Conservation (phyloP, 2,888 invertebrate species). For the Koerneria pararmatus region DNA sequence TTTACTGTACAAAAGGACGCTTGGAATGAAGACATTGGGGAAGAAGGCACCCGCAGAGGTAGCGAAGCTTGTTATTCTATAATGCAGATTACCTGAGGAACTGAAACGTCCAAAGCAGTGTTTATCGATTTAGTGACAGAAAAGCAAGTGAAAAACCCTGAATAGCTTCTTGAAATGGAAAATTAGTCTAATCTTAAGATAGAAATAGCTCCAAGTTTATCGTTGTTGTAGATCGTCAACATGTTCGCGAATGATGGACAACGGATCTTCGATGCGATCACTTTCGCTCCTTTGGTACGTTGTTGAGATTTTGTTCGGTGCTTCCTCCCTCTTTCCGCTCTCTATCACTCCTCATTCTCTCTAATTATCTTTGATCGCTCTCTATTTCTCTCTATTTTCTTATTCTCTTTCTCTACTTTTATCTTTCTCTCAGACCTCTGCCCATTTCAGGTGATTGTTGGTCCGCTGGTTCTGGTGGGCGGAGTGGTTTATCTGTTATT, state of each 20-base stretch:
- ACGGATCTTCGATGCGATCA: conserved; percentile 62
- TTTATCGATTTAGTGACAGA: too few relatives aligned
- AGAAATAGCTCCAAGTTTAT: neutral
- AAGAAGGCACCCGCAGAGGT: conserved; percentile 62
- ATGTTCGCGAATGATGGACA: conserved; percentile 63
- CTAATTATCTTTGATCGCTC: too few relatives aligned
- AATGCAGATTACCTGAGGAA: neutral
- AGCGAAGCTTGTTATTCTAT: neutral
- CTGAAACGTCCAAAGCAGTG: neutral
- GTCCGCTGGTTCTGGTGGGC: conserved; percentile 61
- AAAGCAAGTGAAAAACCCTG: too few relatives aligned
- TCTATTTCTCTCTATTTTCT: too few relatives aligned
- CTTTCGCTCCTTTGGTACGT: conserved; percentile 61
- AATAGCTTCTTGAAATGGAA: neutral
- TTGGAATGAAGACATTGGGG: conserved; percentile 56
- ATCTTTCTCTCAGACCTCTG: too few relatives aligned
- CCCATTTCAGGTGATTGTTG: conserved; percentile 61
- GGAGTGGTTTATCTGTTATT: conserved; percentile 60
- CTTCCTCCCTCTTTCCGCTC: too few relatives aligned
- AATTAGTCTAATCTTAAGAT: neutral
- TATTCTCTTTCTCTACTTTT: too few relatives aligned
- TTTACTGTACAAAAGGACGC: conserved; percentile 61
- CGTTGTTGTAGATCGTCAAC: conserved; percentile 60
- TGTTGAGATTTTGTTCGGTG: too few relatives aligned
- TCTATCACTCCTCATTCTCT: too few relatives aligned